Base-by-base conservation (phyloP, 2,113 vertebrate genomes). In the Ciconia stormi region DNA sequence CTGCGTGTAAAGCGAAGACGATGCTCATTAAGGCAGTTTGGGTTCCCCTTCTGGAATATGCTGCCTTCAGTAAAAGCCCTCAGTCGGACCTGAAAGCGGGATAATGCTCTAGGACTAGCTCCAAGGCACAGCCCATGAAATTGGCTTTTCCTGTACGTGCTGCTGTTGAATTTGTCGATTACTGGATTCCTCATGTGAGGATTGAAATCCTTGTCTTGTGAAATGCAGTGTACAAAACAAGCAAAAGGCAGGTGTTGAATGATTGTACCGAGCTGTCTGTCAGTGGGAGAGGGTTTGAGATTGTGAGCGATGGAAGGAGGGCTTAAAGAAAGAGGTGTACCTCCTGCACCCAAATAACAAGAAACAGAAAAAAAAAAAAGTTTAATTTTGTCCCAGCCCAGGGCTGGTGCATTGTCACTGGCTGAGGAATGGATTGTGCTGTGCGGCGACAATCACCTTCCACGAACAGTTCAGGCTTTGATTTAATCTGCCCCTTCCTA, bases 301-400 rank as follows among this genome's bases (percentile, higher is more conserved):
- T 66, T 86, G 90, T 77, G 61, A 82, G 87, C 53, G 65, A 29
- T 42, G 42, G 63, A 89, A 76, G 38, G 44, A 82, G 49, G 19
- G 50, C 82, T 91, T 90, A n/a, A 72, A 97, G 91, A 95, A 86
- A 42, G 66, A 58, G 46, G 4, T 30, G 50, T 70, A 87, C 96
- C 96, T 93, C 73, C 90, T 94, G 69, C 82, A 90, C 62, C 47
- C 79, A 38, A 72, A 86, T 15, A 71, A 62, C 49, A 40, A 61
- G 71, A 27, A 67, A 19, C 55, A 88, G 67, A 80, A 91, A 52
- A 38, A 38, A n/a, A 38, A 38, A 38, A 38, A 94, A 92, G 84
- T 93, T 97, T 95, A 93, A 97, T 94, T 97, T 97, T 59, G 71
- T 62, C 90, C 80, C 87, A 90, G 81, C 96, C 85, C 42, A 95